Base-by-base conservation (phyloP, 2,888 invertebrate species). In the Hydraecia micacea region DNA sequence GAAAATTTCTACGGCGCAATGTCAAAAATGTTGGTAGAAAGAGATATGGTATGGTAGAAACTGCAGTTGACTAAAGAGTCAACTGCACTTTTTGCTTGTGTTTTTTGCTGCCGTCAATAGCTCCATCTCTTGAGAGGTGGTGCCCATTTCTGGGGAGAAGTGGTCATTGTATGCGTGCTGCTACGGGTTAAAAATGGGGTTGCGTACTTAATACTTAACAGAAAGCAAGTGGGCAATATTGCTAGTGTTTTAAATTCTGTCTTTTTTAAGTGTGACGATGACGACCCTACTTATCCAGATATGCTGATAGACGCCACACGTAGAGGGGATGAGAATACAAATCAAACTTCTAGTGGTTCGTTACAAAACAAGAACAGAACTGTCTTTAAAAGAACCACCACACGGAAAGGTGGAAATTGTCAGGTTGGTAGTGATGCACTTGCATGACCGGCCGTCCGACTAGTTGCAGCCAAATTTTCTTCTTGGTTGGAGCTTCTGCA, bases 401-500 rank as follows among this genome's bases (percentile, higher is more conserved):
- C 73, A 36, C 49, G 83, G 13, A 84, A 67, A 63, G 2, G 66
- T 76, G 83, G 83, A 0, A 79, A 76, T 71, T 83, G 85, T 81
- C 81, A 85, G 81, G 85, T 81, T 36, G 18, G 69, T 73, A 36
- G 0, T 25, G 52, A 52, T 2, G 9, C 32, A 60, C 5, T 39
- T 39, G 39, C 9, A 9, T 6, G 39, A 39, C 9, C 39, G 39
- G 39, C 8, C 8, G 13, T 46, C 13, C 4, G 42, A 46, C 21
- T 7, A 46, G 28, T 68, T 28, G 21, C 21, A 68, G 13, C 13
- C 1, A 32, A 49, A 46, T 5, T 25, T 68, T 68, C 5, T 32
- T 32, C 5, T 15, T 32, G 8, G 21, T 28, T 1, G 21, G 13
- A 46, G 28, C 21, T 67, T 67, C 7, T 42, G 42, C 11, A 7